A percentile compares a stretch with the other conserved stretches of the same genome.
Conservation (phyloP, 2,113 vertebrate species). For the Caranx melampygus region DNA sequence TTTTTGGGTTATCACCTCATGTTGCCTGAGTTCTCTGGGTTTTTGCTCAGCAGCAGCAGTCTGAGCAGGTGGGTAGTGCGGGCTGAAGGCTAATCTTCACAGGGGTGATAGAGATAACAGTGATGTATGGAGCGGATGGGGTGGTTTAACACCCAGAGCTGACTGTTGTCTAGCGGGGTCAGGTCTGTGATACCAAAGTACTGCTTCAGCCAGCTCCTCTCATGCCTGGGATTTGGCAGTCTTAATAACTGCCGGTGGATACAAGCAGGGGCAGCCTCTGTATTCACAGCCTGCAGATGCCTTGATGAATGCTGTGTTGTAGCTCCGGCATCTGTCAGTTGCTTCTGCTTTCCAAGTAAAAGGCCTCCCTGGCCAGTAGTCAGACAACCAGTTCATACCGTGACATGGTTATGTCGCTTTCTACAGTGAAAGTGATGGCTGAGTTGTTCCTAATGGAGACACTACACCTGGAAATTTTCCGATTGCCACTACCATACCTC, state of each 20-base stretch:
- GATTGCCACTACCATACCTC: not conserved
- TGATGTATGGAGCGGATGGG: slow-evolving; percentile 77
- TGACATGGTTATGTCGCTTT: slow-evolving; percentile 32
- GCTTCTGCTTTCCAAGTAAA: slow-evolving; percentile 61
- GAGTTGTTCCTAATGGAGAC: slow-evolving; percentile 15
- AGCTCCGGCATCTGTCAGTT: slow-evolving; percentile 70
- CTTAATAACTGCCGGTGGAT: slow-evolving; percentile 69
- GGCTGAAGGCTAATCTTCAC: slow-evolving; percentile 76
- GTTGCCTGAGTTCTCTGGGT: slow-evolving; percentile 20
- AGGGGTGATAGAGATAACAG: slow-evolving; percentile 77
- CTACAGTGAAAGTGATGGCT: slow-evolving; percentile 20
- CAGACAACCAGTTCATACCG: slow-evolving; percentile 32
- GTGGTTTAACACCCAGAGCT: slow-evolving; percentile 77
- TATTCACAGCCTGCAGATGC: slow-evolving; percentile 54
- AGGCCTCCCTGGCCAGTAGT: slow-evolving; percentile 50
- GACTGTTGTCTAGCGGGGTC: slow-evolving; percentile 75
- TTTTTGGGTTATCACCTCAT: slow-evolving; percentile 40
- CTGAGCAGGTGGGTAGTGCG: slow-evolving; percentile 54
- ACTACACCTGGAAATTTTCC: not conserved
- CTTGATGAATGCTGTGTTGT: slow-evolving; percentile 65
- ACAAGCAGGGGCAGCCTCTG: slow-evolving; percentile 35
- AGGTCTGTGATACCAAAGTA: slow-evolving; percentile 66
- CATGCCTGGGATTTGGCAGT: slow-evolving; percentile 58
- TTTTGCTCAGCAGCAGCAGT: slow-evolving; percentile 39
- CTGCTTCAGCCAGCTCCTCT: slow-evolving; percentile 61